Conservation (phyloP, 2,797 vertebrate species). For the Anas capensis region DNA sequence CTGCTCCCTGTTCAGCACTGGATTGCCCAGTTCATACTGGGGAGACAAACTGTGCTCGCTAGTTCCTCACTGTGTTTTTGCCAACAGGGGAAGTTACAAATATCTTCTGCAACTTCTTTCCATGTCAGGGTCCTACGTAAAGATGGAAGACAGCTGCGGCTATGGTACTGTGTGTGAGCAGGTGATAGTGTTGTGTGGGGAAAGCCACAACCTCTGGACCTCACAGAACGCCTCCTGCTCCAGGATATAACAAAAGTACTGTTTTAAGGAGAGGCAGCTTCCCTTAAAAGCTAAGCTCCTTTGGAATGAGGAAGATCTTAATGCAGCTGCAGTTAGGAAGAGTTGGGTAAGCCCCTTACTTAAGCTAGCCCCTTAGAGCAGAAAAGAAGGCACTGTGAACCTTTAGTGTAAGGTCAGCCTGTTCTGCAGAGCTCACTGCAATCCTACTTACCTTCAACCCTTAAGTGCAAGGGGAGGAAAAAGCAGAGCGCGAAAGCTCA, state of each 20-base stretch:
- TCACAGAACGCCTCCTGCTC: not conserved
- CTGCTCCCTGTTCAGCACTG: not conserved
- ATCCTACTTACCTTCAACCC: not conserved
- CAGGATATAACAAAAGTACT: not conserved
- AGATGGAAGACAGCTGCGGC: not conserved
- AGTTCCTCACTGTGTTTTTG: not conserved
- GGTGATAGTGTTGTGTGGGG: not conserved
- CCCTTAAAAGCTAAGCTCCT: not conserved
- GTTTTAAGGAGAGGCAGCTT: not conserved
- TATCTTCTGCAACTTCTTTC: not conserved
- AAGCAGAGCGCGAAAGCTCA: not conserved
- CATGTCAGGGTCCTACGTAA: not conserved
- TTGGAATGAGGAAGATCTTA: not conserved
- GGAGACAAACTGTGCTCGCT: not conserved
- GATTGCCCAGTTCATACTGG: not conserved
- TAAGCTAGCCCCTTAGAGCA: not conserved
- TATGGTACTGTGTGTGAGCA: not conserved
- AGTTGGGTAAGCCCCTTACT: not conserved
- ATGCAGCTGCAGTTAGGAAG: not conserved
- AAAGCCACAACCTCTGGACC: not conserved
- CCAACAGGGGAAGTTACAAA: not conserved
- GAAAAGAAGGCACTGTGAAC: not conserved
- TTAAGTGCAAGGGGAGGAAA: not conserved
- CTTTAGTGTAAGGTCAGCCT: not conserved
- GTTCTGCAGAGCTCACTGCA: not conserved